Evolutionary conservation across 1,140 invertebrate genomes (phyloP).

Genomic region (Bombus difficillimus): DNA sequence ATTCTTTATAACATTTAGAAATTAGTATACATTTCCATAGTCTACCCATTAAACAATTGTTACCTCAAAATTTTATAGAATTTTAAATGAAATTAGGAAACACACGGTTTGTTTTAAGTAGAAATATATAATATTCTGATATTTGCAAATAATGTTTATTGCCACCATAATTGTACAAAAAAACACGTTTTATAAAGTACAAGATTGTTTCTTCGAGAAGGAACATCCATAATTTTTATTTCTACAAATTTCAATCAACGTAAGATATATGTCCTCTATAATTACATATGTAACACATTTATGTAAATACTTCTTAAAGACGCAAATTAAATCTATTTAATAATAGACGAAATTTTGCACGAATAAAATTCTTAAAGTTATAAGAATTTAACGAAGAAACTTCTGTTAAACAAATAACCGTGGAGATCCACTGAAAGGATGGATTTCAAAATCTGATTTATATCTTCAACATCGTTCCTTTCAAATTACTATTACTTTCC

Average conservation of each 20-base stretch:
- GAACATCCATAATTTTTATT: background rate
- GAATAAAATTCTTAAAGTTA: background rate
- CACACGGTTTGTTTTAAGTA: background rate
- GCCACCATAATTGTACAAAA: constrained; percentile 17
- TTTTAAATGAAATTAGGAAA: background rate
- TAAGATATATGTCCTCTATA: background rate
- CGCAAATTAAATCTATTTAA: background rate
- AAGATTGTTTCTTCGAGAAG: background rate
- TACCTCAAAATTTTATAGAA: background rate
- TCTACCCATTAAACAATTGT: no score
- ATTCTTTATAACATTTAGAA: no score
- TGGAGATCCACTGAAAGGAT: constrained; percentile 42
- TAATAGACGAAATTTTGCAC: background rate
- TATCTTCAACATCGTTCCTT: background rate
- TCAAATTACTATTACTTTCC: background rate
- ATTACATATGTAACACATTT: background rate
- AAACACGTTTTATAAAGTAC: constrained; percentile 12
- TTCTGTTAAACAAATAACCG: constrained; percentile 20
- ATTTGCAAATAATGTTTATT: constrained; percentile 26
- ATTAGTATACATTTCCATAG: no score
- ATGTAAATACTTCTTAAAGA: background rate
- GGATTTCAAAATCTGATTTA: constrained; percentile 41
- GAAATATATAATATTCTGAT: background rate
- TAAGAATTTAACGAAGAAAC: background rate
- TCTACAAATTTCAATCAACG: background rate